Evolutionary conservation across 2,888 invertebrate genomes (phyloP).

Genomic region (Drosophila neotestacea): DNA sequence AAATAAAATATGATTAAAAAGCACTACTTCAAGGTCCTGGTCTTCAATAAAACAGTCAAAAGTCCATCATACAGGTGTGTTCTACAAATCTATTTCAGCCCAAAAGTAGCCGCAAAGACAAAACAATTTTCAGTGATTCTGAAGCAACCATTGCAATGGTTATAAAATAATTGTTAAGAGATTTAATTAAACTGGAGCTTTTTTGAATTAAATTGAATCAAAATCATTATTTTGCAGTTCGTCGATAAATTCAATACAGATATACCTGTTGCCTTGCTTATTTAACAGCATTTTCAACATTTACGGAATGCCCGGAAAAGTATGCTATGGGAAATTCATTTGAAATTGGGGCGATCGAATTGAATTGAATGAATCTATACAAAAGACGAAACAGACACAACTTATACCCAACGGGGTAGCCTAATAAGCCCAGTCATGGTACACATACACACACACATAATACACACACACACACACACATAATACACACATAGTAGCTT

Average conservation of each 20-base stretch:
- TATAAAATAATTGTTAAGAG: no score
- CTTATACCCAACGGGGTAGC: constrained; percentile 26
- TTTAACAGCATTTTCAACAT: constrained; percentile 10
- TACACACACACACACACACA: constrained; percentile 20
- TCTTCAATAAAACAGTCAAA: no score
- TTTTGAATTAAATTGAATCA: background rate
- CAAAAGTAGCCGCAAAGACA: no score
- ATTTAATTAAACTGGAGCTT: no score
- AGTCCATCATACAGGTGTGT: no score
- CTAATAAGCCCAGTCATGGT: constrained; percentile 35
- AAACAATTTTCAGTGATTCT: no score
- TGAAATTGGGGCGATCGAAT: constrained; percentile 17
- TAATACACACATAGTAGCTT: constrained; percentile 30
- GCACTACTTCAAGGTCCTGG: background rate
- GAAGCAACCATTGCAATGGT: no score
- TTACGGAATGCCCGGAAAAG: constrained; percentile 13
- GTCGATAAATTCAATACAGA: constrained; percentile 5
- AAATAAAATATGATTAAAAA: constrained; percentile 11
- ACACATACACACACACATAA: constrained; percentile 11
- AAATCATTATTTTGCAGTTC: background rate
- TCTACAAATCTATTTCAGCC: no score
- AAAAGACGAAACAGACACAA: constrained; percentile 19
- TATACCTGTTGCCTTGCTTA: background rate
- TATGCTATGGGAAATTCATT: constrained; percentile 16
- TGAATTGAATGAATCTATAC: constrained; percentile 12